These are phyloP conservation scores for Aricia artaxerxes DNA, from an alignment of 2,888 invertebrate species.

Conservation along the genomic window DNA sequence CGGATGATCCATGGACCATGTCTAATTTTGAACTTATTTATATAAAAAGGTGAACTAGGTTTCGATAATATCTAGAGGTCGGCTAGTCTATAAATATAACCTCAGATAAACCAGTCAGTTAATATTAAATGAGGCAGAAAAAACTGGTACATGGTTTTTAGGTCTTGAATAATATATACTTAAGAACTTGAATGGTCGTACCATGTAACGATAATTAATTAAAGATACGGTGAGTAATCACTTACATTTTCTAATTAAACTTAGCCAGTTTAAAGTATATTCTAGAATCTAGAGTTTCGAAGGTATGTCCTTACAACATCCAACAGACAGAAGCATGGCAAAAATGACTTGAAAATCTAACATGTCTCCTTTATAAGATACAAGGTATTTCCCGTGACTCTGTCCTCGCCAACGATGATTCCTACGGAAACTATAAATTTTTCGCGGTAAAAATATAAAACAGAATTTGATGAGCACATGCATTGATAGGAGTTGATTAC, in stretches of 20 bases:
- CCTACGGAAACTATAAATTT: no score
- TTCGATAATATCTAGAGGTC: neutral
- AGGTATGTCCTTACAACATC: neutral
- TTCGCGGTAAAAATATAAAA: no score
- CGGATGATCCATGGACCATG: neutral
- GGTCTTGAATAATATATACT: slow-evolving; percentile 21
- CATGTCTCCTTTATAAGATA: neutral
- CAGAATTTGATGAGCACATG: no score
- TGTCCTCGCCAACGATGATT: no score
- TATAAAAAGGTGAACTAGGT: neutral
- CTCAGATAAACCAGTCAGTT: neutral
- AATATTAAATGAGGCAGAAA: slow-evolving; percentile 18
- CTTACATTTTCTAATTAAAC: slow-evolving; percentile 21
- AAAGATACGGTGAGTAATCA: slow-evolving; percentile 10
- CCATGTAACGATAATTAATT: slow-evolving; percentile 23
- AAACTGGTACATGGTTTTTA: slow-evolving; percentile 18
- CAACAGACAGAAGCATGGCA: neutral
- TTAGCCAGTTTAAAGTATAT: neutral
- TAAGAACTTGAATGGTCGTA: neutral
- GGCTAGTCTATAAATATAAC: neutral
- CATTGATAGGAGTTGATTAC: no score
- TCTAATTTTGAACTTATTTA: neutral
- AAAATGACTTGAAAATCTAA: neutral
- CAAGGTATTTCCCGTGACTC: no score
- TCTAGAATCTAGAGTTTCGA: neutral